Evolutionary conservation across 2,888 invertebrate species (phyloP).

Genomic region (Shargacucullia verbasci): DNA sequence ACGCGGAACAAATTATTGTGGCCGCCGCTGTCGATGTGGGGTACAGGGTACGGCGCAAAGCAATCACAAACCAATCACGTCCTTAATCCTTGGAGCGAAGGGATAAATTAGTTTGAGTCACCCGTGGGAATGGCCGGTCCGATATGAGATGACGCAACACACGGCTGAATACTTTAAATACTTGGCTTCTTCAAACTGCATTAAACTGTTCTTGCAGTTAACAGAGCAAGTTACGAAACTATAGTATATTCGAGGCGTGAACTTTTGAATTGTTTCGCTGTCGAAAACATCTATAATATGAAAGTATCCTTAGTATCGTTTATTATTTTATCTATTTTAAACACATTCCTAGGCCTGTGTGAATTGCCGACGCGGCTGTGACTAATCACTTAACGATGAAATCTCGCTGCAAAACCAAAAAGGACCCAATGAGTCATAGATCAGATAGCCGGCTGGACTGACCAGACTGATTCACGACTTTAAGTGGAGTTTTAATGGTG

Average conservation of each 20-base stretch:
- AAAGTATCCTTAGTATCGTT: constrained; percentile 35
- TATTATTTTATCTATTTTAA: constrained; percentile 54
- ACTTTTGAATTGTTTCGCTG: constrained; percentile 16
- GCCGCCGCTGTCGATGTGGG: constrained; percentile 54
- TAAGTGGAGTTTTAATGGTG: constrained; percentile 36
- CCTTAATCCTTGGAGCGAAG: constrained; percentile 55
- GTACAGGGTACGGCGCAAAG: constrained; percentile 54
- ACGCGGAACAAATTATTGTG: constrained; percentile 73
- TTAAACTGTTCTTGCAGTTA: constrained; percentile 29
- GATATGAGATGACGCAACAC: constrained; percentile 65
- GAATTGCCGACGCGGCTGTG: constrained; percentile 51
- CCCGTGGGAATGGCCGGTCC: constrained; percentile 68
- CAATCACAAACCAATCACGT: constrained; percentile 64
- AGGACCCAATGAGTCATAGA: constrained; percentile 64
- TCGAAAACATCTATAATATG: constrained; percentile 28
- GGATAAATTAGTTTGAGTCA: constrained; percentile 52
- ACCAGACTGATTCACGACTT: constrained; percentile 51
- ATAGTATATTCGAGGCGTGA: constrained; percentile 15
- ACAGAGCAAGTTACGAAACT: constrained; percentile 24
- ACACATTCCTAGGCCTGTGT: constrained; percentile 53
- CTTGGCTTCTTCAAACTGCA: constrained; percentile 51
- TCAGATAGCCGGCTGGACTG: constrained; percentile 57
- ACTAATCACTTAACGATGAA: constrained; percentile 67
- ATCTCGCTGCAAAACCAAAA: constrained; percentile 61
- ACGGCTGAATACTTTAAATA: constrained; percentile 58